phyloP scores from a whole-genome alignment of 2,113 vertebrate species.

The Cephalopholis sonnerati region DNA sequence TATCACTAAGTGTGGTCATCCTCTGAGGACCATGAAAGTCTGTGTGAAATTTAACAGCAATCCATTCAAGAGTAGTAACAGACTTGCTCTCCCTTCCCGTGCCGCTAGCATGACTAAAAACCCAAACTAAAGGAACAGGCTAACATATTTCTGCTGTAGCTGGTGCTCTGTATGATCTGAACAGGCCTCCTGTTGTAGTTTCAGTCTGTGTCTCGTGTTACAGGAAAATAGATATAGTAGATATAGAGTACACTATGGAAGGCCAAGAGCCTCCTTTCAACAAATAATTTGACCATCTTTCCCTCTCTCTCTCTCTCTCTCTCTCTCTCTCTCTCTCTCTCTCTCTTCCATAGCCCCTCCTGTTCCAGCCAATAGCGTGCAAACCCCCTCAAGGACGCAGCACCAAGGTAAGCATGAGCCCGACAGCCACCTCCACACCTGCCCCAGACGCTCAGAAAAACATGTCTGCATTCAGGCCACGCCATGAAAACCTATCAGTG shows the following conservation, averaged over 20 bases:
- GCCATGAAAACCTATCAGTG: conserved; percentile 8
- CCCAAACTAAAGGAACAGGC: conserved; percentile 5
- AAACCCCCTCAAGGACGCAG: conserved; percentile 2
- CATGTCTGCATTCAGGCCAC: conserved; percentile 32
- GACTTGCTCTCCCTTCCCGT: neutral
- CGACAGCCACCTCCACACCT: neutral
- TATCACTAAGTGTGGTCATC: too few relatives aligned
- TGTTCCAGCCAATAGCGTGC: conserved; percentile 68
- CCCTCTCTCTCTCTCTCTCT: conserved; percentile 48
- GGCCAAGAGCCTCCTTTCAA: conserved; percentile 81
- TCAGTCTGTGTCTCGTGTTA: conserved; percentile 75
- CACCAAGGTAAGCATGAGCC: conserved; percentile 75
- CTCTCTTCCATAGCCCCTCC: conserved; percentile 39
- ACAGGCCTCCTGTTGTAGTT: conserved; percentile 72
- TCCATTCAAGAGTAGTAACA: neutral
- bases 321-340: conserved; percentile 53
- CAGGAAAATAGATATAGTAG: conserved; percentile 83
- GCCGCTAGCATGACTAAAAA: neutral
- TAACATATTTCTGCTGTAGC: conserved; percentile 30
- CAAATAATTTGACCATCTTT: conserved; percentile 77
- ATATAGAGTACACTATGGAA: conserved; percentile 73
- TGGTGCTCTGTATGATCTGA: conserved; percentile 44
- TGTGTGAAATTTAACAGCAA: neutral
- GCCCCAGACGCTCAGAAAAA: conserved; percentile 11
- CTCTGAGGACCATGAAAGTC: too few relatives aligned